Evolutionary conservation across 2,888 invertebrate species (phyloP).

Genomic region (Himalopsyche japonica): DNA sequence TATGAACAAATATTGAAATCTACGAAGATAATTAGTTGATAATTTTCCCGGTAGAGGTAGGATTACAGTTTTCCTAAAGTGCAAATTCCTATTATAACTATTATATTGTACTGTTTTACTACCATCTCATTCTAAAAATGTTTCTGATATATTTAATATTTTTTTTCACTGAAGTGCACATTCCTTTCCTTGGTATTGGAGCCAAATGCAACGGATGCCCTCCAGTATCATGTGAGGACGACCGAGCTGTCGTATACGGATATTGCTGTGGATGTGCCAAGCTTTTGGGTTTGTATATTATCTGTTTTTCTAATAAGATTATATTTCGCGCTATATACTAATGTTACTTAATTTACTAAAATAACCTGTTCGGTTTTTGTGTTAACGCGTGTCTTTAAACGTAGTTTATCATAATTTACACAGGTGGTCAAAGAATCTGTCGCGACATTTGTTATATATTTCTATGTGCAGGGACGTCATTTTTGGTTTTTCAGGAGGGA

Average conservation of each 20-base stretch:
- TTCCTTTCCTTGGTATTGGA: constrained; percentile 60
- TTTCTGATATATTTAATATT: not conserved
- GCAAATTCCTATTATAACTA: too few relatives aligned
- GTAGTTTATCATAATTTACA: too few relatives aligned
- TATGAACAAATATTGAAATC: not conserved
- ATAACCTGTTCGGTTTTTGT: too few relatives aligned
- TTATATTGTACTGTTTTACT: too few relatives aligned
- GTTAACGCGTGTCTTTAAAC: too few relatives aligned
- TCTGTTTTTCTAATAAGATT: not conserved
- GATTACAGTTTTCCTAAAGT: not conserved
- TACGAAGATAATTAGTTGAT: not conserved
- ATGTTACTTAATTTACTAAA: too few relatives aligned
- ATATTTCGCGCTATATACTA: too few relatives aligned
- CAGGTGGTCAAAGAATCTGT: too few relatives aligned
- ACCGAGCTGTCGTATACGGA: constrained; percentile 64
- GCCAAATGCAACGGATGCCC: constrained; percentile 63
- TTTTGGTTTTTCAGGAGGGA: too few relatives aligned
- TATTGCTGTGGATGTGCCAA: constrained; percentile 69
- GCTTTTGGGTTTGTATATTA: constrained; percentile 51
- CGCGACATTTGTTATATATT: too few relatives aligned
- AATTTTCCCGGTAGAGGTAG: not conserved
- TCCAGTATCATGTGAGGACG: constrained; percentile 61
- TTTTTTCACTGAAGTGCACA: constrained; percentile 50
- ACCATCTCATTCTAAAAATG: not conserved
- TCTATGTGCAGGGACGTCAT: too few relatives aligned